Conservation (phyloP, 2,113 vertebrate genomes). For the Pygoscelis antarcticus region DNA sequence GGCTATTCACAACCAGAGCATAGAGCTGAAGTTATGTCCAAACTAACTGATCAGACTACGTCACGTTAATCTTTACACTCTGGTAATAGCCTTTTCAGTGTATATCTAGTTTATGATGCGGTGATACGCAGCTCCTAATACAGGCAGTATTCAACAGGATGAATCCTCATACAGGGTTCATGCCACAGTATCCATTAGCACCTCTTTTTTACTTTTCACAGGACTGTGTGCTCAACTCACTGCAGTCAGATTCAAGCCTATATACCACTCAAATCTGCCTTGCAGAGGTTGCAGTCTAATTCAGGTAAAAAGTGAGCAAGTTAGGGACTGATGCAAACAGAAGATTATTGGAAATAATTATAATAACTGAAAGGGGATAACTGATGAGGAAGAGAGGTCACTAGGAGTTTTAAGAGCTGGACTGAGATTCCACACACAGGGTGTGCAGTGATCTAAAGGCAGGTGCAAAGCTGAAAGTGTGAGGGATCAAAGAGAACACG, state of each 20-base stretch:
- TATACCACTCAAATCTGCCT: neutral
- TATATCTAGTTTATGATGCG: neutral
- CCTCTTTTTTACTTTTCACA: neutral
- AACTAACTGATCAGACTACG: neutral
- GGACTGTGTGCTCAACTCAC: neutral
- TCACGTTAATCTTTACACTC: neutral
- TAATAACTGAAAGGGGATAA: neutral
- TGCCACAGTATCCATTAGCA: neutral
- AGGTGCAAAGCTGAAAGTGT: neutral
- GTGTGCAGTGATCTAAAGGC: neutral
- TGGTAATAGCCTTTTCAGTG: neutral
- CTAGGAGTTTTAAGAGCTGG: neutral
- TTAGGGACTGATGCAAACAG: neutral
- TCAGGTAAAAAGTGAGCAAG: neutral
- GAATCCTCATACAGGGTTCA: neutral
- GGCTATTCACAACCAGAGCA: neutral
- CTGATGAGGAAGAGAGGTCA: neutral
- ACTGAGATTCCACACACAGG: neutral
- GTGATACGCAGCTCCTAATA: neutral
- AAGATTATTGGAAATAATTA: neutral
- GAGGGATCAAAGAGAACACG: neutral
- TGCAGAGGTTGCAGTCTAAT: neutral
- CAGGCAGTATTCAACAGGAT: neutral
- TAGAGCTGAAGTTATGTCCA: neutral
- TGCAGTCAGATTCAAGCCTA: neutral